phyloP scores from a whole-genome alignment of 2,888 invertebrate genomes.

The Hypselothyrea guttata region DNA sequence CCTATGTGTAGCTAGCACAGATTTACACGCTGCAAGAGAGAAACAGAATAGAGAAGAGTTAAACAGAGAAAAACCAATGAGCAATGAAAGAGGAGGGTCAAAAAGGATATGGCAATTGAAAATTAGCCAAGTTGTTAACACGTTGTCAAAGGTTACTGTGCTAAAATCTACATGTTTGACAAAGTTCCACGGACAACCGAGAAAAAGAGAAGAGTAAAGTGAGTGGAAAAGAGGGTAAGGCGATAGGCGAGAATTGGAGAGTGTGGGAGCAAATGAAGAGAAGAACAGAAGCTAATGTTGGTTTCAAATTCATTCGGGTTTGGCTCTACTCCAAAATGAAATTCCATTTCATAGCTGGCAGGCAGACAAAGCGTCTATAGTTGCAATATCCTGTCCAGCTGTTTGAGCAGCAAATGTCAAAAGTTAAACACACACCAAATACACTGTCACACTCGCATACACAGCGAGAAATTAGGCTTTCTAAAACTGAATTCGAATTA shows the following conservation, averaged over 20 bases:
- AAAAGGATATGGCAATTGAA: constrained; percentile 2
- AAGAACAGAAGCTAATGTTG: too few species aligned
- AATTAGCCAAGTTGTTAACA: too few species aligned
- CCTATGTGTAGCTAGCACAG: constrained; percentile 82
- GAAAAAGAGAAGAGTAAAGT: too few species aligned
- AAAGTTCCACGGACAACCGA: too few species aligned
- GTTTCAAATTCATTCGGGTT: constrained; percentile 12
- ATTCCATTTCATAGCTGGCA: constrained; percentile 19
- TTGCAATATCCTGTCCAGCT: constrained; percentile 37
- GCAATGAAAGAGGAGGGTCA: too few species aligned
- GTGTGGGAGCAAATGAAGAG: too few species aligned
- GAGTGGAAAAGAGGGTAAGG: too few species aligned
- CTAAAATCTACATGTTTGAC: constrained; percentile 38
- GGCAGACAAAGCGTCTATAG: constrained; percentile 2
- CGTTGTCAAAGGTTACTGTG: too few species aligned
- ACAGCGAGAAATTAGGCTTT: too few species aligned
- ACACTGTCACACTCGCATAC: too few species aligned
- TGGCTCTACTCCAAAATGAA: constrained; percentile 11
- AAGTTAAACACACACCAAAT: constrained; percentile 7
- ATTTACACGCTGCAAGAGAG: constrained; percentile 81
- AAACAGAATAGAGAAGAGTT: constrained; percentile 9
- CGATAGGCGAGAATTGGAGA: too few species aligned
- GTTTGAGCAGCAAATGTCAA: constrained; percentile 35
- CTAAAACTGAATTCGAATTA: too few species aligned
- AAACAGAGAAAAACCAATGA: not conserved